A percentile compares a stretch with the other conserved stretches of the same genome.
These are phyloP conservation scores for Bradysia coprophila DNA, from an alignment of 1,140 invertebrate genomes.

Conservation along the genomic window DNA sequence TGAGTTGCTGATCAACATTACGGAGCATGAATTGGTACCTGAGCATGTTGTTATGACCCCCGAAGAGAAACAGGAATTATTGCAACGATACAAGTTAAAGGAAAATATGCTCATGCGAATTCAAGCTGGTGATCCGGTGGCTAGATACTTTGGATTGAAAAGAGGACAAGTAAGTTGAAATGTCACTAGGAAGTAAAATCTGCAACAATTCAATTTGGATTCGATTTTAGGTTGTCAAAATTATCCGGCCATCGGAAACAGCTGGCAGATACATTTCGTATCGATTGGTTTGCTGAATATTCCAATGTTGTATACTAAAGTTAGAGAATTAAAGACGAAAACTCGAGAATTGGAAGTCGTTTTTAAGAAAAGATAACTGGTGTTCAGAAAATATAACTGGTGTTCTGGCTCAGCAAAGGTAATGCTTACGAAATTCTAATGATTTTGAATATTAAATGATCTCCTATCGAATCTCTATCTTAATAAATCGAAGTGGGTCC, in stretches of 20 bases:
- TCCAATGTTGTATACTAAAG: conserved; percentile 3
- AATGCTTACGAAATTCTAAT: too few species aligned
- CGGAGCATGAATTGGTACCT: conserved; percentile 96
- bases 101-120: conserved; percentile 99
- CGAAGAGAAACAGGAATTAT: conserved; percentile 91
- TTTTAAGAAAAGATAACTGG: too few species aligned
- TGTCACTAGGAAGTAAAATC: conserved; percentile 1
- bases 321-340: too few species aligned
- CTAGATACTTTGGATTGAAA: conserved; percentile 93
- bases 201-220: conserved; percentile 17
- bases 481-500: too few species aligned
- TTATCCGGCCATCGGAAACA: conserved; percentile 93
- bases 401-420: too few species aligned
- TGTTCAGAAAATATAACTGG: too few species aligned
- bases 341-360: too few species aligned
- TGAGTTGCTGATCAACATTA: conserved; percentile 96
- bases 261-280: conserved; percentile 98
- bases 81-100: conserved; percentile 83
- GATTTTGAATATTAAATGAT: too few species aligned
- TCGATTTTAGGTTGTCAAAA: conserved; percentile 86
- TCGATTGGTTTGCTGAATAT: conserved; percentile 70
- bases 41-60: conserved; percentile 96
- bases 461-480: too few species aligned
- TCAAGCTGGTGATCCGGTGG: conserved; percentile 94
- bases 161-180: conserved; percentile 62